A percentile compares a stretch with the other conserved stretches of the same genome.
Evolutionary conservation across 1,140 invertebrate genomes (phyloP).

Genomic region (Adoxophyes honmai): DNA sequence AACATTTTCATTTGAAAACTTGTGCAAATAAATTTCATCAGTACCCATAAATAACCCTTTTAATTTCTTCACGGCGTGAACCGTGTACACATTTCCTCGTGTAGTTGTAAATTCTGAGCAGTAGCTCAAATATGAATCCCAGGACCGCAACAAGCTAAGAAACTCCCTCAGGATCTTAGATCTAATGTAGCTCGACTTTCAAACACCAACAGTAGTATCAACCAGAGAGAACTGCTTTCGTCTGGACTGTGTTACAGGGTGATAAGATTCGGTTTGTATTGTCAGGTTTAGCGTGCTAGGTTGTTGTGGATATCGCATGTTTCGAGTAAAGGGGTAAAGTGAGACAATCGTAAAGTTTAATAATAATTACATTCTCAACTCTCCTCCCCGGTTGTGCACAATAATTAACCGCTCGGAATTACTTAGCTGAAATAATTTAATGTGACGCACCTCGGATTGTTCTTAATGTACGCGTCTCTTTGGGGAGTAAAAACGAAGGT

Average conservation of each 20-base stretch:
- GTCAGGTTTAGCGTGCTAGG: slow-evolving; percentile 21
- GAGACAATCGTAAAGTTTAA: slow-evolving; percentile 78
- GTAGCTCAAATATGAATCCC: slow-evolving; percentile 69
- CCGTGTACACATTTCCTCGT: background rate
- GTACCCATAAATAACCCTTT: no score
- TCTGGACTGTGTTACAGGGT: slow-evolving; percentile 29
- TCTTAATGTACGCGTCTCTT: slow-evolving; percentile 22
- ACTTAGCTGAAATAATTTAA: slow-evolving; percentile 76
- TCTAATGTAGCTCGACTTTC: slow-evolving; percentile 30
- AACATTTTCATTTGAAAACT: no score
- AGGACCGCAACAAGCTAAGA: slow-evolving; percentile 67
- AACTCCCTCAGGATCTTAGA: slow-evolving; percentile 69
- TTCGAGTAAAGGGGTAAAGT: slow-evolving; percentile 69
- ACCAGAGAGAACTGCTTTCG: slow-evolving; percentile 19
- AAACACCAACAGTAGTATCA: slow-evolving; percentile 27
- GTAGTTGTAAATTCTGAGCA: slow-evolving; percentile 48
- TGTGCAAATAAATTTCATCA: no score
- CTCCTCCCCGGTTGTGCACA: slow-evolving; percentile 69
- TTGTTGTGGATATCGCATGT: slow-evolving; percentile 22
- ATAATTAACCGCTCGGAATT: slow-evolving; percentile 77
- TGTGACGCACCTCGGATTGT: slow-evolving; percentile 66
- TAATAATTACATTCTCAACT: slow-evolving; percentile 77
- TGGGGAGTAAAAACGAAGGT: background rate
- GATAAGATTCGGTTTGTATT: slow-evolving; percentile 28
- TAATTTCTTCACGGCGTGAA: no score